Evolutionary conservation across 2,888 invertebrate genomes (phyloP), one percentile per base, ranked within the genome.

Genomic region (Agrochola circellaris): DNA sequence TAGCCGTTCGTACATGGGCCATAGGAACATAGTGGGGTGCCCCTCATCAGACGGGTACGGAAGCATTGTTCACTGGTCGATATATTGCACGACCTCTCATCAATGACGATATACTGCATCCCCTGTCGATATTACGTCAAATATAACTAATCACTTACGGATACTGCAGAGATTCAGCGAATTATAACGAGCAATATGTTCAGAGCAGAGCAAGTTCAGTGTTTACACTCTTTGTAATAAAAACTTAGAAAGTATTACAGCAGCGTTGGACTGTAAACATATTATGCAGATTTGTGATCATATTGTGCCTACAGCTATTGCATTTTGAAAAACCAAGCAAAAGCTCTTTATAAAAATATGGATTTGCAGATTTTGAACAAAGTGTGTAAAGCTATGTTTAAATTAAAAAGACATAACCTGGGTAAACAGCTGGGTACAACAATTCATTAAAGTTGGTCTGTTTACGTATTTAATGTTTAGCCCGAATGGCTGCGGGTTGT

Each of bases 131-230:
- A 62, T 77, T 62, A 56, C 15, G 38, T 56, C 54, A 48, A 34
- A 38, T 23, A 34, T 62, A 56, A 68, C 26, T 62, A 68, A 78
- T 79, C 61, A 54, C 54, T 30, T 30, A 20, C 17, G 60, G 45
- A 61, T 67, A 77, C 67, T 61, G 67, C 61, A 54, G 61, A 61
- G 15, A 60, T 23, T 67, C 54, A 61, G 45, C 26, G 26, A 75
- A 75, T 75, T 56, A 64, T 61, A 54, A 13, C 48, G n/a, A 38
- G 20, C 70, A 70, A 56, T 64, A 58, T 69, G 69, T 79, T 48
- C 15, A n/a, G 23, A 79, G 69, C 20, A 23, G 23, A 42, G 23
- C 30, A 38, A 20, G 38, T 20, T 38, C 17, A 20, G 7, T 38
- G 62, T 48, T n/a, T 20, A 45, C 62, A 9, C 30, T n/a, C 3